These are phyloP conservation scores for Hyposmocoma kahamanoa DNA, from an alignment of 1,140 invertebrate species.

Conservation along the genomic window DNA sequence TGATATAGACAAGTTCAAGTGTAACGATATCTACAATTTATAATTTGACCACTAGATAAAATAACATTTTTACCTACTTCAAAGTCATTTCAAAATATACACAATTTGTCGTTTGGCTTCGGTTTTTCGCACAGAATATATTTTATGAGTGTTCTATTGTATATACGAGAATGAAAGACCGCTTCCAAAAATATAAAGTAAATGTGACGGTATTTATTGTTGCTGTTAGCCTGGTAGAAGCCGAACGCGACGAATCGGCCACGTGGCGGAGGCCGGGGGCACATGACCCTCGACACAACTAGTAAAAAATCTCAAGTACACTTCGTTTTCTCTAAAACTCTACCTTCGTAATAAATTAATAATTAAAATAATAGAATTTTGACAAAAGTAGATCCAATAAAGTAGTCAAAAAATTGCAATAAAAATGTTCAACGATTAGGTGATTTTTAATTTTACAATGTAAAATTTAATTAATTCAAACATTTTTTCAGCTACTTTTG, in stretches of 20 bases:
- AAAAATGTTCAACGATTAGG: constrained; percentile 26
- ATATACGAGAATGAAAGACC: constrained; percentile 21
- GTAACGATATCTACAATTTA: too few relatives aligned
- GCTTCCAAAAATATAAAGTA: constrained; percentile 43
- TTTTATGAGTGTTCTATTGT: constrained; percentile 15
- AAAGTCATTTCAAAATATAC: constrained; percentile 16
- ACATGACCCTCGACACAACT: too few relatives aligned
- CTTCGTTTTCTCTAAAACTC: constrained; percentile 28
- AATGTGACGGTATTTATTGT: too few relatives aligned
- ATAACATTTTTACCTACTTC: neutral
- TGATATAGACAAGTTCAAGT: too few relatives aligned
- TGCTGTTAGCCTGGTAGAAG: too few relatives aligned
- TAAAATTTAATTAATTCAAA: constrained; percentile 15
- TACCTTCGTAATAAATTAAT: constrained; percentile 28
- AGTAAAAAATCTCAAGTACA: constrained; percentile 34
- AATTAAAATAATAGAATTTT: constrained; percentile 44
- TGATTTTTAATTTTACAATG: too few relatives aligned
- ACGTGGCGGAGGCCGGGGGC: too few relatives aligned
- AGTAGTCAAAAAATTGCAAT: constrained; percentile 24
- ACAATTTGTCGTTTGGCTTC: neutral
- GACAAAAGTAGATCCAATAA: constrained; percentile 45
- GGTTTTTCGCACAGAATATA: constrained; percentile 21
- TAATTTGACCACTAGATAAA: too few relatives aligned
- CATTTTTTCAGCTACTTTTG: constrained; percentile 35
- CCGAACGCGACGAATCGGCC: too few relatives aligned